Percentiles rank a stretch among this genome's conserved stretches.
phyloP scores from a whole-genome alignment of 2,888 invertebrate genomes.

The Drosophila demipolita region DNA sequence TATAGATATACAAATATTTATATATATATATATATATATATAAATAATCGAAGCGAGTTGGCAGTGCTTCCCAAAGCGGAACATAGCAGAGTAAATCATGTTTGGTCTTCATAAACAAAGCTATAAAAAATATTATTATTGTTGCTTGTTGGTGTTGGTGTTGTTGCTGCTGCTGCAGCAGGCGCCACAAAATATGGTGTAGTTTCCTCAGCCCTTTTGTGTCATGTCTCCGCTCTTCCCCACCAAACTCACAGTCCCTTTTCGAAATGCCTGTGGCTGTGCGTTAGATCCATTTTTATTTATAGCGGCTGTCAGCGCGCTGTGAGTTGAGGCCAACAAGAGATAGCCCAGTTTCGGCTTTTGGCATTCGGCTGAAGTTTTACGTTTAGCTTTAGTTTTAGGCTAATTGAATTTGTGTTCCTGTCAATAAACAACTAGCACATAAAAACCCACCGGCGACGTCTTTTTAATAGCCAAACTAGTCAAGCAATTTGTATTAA shows the following conservation, averaged over 20 bases:
- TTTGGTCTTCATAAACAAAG: slow-evolving; percentile 69
- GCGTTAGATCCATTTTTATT: slow-evolving; percentile 67
- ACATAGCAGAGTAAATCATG: slow-evolving; percentile 31
- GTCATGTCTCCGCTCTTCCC: neutral
- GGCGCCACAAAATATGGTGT: slow-evolving; percentile 68
- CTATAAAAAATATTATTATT: slow-evolving; percentile 62
- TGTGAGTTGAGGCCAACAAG: slow-evolving; percentile 1
- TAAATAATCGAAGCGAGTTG: slow-evolving; percentile 21
- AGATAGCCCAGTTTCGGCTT: slow-evolving; percentile 28
- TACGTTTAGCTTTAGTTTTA: slow-evolving; percentile 34
- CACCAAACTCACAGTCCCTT: neutral
- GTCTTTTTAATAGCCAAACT: neutral
- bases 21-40: neutral
- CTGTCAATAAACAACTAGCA: slow-evolving; percentile 62
- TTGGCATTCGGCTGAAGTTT: neutral
- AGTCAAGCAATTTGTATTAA: slow-evolving; percentile 19
- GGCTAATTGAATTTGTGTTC: slow-evolving; percentile 74
- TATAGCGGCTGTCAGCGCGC: slow-evolving; percentile 46
- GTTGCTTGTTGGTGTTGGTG: slow-evolving; percentile 12
- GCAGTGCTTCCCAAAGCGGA: slow-evolving; percentile 22
- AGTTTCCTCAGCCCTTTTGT: slow-evolving; percentile 10
- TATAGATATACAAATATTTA: too few species aligned
- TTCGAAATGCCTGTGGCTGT: slow-evolving; percentile 50
- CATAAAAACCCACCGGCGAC: neutral
- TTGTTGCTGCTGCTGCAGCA: slow-evolving; percentile 32